These are phyloP conservation scores for Oreochromis mossambicus DNA, from an alignment of 2,797 vertebrate genomes.

Conservation along the genomic window DNA sequence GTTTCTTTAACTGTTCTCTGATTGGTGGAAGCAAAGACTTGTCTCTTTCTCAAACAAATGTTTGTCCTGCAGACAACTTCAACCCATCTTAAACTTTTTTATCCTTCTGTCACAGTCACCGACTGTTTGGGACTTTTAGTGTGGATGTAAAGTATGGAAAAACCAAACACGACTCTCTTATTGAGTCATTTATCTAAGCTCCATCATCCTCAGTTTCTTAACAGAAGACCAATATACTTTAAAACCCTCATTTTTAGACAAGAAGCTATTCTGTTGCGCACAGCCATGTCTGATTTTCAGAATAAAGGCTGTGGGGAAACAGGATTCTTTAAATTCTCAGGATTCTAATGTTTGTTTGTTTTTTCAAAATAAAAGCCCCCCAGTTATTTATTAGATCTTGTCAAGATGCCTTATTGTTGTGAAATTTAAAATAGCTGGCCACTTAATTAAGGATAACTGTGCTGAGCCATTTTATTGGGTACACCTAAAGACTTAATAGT, in stretches of 20 bases:
- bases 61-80: neutral
- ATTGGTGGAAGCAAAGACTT: neutral
- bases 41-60: neutral
- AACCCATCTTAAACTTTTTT: neutral
- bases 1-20: fast-evolving
- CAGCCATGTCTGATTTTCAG: neutral
- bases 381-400: neutral
- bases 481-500: neutral
- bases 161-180: neutral
- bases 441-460: neutral
- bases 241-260: neutral
- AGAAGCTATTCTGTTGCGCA: neutral
- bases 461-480: neutral
- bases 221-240: neutral
- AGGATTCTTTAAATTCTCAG: neutral
- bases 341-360: neutral
- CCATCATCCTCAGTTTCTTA: neutral
- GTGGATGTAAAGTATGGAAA: neutral
- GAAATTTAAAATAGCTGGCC: neutral
- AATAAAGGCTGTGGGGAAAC: neutral
- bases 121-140: neutral
- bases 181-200: neutral
- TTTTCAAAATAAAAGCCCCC: neutral
- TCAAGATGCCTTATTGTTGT: fast-evolving
- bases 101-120: neutral